Percentiles rank a stretch among this genome's conserved stretches.
Conservation (phyloP, 2,113 vertebrate genomes). For the Burhinus bistriatus region DNA sequence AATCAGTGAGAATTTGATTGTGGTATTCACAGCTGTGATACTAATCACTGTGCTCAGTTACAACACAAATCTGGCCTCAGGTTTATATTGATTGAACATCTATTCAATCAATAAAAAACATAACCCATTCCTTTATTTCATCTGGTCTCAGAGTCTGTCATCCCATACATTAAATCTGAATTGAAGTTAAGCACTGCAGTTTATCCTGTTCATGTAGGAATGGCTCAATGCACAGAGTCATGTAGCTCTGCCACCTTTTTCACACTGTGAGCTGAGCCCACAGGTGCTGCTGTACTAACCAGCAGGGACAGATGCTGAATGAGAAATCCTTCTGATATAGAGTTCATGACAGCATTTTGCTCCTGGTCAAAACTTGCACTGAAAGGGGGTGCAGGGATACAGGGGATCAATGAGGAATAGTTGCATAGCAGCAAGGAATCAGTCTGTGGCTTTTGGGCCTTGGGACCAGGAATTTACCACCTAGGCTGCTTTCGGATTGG, state of each 20-base stretch:
- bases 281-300: not conserved
- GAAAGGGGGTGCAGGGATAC: not conserved
- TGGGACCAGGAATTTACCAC: not conserved
- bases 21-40: constrained; percentile 26
- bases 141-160: not conserved
- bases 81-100: constrained; percentile 54
- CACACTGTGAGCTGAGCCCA: not conserved
- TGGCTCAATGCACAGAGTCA: not conserved
- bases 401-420: not conserved
- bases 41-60: not conserved
- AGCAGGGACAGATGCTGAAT: not conserved
- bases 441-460: not conserved
- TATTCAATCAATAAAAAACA: constrained; percentile 48
- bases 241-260: not conserved
- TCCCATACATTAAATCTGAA: not conserved
- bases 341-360: not conserved
- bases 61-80: constrained; percentile 50
- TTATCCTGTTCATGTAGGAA: not conserved
- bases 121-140: constrained; percentile 36
- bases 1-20: constrained; percentile 33
- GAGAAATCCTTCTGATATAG: not conserved
- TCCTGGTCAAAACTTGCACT: not conserved
- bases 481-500: not conserved
- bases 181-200: not conserved
- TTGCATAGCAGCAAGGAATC: not conserved